Conservation (phyloP, 1,140 invertebrate genomes). For the Trinorchestia longiramus region DNA sequence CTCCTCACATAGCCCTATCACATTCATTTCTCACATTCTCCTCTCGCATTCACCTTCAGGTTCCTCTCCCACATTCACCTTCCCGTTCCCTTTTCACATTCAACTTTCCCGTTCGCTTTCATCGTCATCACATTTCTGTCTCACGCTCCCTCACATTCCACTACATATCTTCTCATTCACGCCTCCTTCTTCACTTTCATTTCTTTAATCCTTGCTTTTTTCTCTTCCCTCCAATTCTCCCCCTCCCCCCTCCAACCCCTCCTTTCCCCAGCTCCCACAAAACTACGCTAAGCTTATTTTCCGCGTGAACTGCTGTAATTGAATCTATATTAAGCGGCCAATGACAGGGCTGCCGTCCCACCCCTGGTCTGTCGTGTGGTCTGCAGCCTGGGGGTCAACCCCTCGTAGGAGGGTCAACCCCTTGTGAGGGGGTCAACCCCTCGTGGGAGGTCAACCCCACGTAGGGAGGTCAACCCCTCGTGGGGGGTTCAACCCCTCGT, state of each 20-base stretch:
- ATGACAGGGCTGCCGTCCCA: background rate
- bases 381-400: background rate
- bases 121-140: background rate
- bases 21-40: no score
- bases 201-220: background rate
- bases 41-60: no score
- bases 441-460: no score
- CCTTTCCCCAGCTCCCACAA: background rate
- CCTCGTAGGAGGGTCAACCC: no score
- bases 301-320: slow-evolving; percentile 13
- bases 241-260: background rate
- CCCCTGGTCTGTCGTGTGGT: background rate
- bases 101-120: background rate
- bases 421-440: no score
- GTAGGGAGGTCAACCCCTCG: no score
- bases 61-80: no score
- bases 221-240: background rate
- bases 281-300: slow-evolving; percentile 28
- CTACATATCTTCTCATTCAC: no score
- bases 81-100: no score
- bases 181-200: background rate
- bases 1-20: no score
- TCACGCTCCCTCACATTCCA: no score
- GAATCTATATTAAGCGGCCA: slow-evolving; percentile 6
- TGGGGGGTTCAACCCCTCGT: no score